Base-by-base conservation (phyloP, 2,797 vertebrate species). In the Premnoplex brunnescens region DNA sequence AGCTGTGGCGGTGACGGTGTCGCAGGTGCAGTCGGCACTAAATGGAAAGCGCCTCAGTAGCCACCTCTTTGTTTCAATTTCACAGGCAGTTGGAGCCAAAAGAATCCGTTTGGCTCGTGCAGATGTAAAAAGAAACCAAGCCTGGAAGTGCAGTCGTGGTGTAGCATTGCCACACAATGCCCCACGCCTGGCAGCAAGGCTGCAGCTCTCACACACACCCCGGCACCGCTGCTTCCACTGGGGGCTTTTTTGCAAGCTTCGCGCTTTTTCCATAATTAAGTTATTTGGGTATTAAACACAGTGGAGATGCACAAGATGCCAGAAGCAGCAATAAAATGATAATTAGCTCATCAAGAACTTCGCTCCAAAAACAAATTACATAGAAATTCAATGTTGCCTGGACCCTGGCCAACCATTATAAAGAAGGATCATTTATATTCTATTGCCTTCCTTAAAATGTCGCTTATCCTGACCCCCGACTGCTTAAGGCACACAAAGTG, bases 311-410 rank as follows among this genome's bases (percentile, higher is more conserved):
- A 44, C 91, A 77, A 97, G 95, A 97, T 96, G 96, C 93, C 96
- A 97, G 97, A 95, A 96, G 94, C 94, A 95, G 97, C 94, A 93
- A 96, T 95, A 96, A 98, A 97, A 97, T 92, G 87, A 95, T 97
- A 97, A 98, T 98, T 97, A 97, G 96, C 94, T 97, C 96, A 97
- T 97, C 97, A 97, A 96, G 95, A 96, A 97, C 94, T 96, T 97
- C 15, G 5, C 94, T 97, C 96, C 10, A 6, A 93, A 96, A 97
- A 94, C 94, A 97, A 96, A 97, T 98, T 95, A 97, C 96, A 94
- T 19, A 93, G 96, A 95, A 97, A 95, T 94, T 95, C 90, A 91
- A 28, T 8, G 80, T 95, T 96, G 95, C 69, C 91, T 97, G 97
- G 97, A 97, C 83, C 77, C 73, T 51, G 90, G 97, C 97, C 97